Base-by-base conservation (phyloP, 30 jellyfish, hydroid and myxozoan genomes). In the Aurelia aurita region DNA sequence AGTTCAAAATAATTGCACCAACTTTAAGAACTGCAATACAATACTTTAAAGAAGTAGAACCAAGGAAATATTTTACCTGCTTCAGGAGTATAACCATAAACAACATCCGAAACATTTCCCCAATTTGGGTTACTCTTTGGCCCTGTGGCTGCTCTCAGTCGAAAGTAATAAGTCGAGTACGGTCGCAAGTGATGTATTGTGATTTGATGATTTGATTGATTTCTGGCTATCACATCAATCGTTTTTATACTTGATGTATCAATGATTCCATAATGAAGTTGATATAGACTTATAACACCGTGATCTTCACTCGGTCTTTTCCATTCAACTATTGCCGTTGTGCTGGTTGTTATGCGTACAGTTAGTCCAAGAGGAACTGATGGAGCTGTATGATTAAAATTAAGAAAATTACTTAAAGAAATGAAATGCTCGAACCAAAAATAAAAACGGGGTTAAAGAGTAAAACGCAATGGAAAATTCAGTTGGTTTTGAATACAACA, bases 91-190 rank as follows among this genome's bases (percentile, higher is more conserved):
- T 27, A 0, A 22, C 58, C 62, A 31, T 43, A 34, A 13, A 66
- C 72, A 64, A 27, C 44, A 32, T 23, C 67, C 16, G 90, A 80
- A 49, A 13, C 23, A 61, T 80, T 80, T 49, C 90, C 90, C 90
- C 90, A 80, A 9, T 80, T 66, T 12, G 18, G 69, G 51, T 1
- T 18, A 20, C 20, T 20, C 18, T 60, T 16, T 45, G 66, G 19
- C 2, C 75, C 80, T 16, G 90, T 80, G 14, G 90, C 90, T 18
- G 90, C 90, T 66, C 90, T 45, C 26, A 66, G 8, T 20, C 47
- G 81, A 28, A 80, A 34, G 72, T 63, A 51, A 32, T 80, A 80
- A 12, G 45, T 45, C 11, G 90, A 64, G 68, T 65, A 80, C 20
- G 90, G 77, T 34, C 28, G 66, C 57, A 80, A 20, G 13, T 20